A percentile compares a stretch with the other conserved stretches of the same genome.
Conservation (phyloP, 2,797 vertebrate genomes). For the Acestrorhynchus altus region DNA sequence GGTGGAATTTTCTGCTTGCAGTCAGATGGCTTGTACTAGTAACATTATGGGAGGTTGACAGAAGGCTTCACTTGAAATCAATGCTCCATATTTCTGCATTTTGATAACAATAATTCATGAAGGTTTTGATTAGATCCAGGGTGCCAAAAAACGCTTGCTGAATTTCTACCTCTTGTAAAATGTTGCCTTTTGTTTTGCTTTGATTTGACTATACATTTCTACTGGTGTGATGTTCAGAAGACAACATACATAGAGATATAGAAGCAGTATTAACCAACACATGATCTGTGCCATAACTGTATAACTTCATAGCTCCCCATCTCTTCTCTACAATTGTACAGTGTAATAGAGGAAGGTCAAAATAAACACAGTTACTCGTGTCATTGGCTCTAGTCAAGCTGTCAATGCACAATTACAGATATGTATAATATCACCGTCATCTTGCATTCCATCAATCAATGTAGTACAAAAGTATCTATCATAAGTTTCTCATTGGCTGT, state of each 20-base stretch:
- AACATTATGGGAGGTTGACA: background rate
- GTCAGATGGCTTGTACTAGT: background rate
- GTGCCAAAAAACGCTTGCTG: background rate
- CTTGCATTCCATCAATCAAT: conserved; percentile 1
- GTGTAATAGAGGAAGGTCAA: background rate
- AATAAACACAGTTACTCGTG: conserved; percentile 2
- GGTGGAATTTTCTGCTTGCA: conserved; percentile 27
- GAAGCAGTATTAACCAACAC: conserved; percentile 9
- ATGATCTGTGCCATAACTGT: conserved; percentile 1
- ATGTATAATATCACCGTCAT: conserved; percentile 11
- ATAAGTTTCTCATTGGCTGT: background rate
- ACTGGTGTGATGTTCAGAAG: conserved; percentile 26
- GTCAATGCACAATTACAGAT: conserved; percentile 1
- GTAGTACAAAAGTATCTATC: background rate
- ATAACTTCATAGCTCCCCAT: conserved; percentile 10
- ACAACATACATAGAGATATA: conserved; percentile 9
- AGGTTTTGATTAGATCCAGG: background rate
- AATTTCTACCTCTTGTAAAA: conserved; percentile 57
- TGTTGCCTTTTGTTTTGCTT: conserved; percentile 62
- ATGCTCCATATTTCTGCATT: background rate
- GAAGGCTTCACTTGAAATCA: background rate
- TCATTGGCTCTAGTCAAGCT: conserved; percentile 14
- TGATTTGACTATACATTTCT: conserved; percentile 43
- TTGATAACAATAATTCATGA: background rate
- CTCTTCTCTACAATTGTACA: conserved; percentile 17